phyloP scores from a whole-genome alignment of 2,888 invertebrate species.

The Sinelater perroti region DNA sequence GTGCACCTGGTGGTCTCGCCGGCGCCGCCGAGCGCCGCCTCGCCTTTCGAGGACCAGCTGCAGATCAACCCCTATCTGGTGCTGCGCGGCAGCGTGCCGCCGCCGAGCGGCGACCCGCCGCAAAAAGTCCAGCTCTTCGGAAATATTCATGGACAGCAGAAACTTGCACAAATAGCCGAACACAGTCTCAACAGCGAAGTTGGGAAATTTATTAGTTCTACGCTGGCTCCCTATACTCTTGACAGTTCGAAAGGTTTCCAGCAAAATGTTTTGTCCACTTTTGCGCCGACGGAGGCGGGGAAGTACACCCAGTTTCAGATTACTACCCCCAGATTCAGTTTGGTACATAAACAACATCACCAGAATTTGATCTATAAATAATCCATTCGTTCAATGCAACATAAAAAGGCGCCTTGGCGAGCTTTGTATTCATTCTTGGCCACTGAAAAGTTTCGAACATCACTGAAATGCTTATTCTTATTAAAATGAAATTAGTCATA shows the following conservation, averaged over 20 bases:
- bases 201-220: slow-evolving; percentile 46
- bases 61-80: slow-evolving; percentile 32
- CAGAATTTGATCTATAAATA: slow-evolving; percentile 14
- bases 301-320: slow-evolving; percentile 38
- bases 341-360: slow-evolving; percentile 29
- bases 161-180: slow-evolving; percentile 32
- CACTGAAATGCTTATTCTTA: no score
- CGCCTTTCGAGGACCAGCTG: slow-evolving; percentile 30
- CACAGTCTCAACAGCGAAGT: slow-evolving; percentile 33
- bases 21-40: not conserved
- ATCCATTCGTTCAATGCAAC: no score
- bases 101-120: not conserved
- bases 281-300: slow-evolving; percentile 34
- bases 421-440: no score
- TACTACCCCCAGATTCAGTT: slow-evolving; percentile 37
- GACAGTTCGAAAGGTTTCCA: slow-evolving; percentile 40
- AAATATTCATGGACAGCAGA: slow-evolving; percentile 27
- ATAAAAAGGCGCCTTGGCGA: no score
- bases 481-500: no score
- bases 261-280: slow-evolving; percentile 39
- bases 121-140: slow-evolving; percentile 23
- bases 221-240: slow-evolving; percentile 41
- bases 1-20: slow-evolving; percentile 6
- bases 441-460: no score
- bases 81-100: slow-evolving; percentile 3